phyloP scores from a whole-genome alignment of 2,797 vertebrate genomes.

The Labroides dimidiatus region DNA sequence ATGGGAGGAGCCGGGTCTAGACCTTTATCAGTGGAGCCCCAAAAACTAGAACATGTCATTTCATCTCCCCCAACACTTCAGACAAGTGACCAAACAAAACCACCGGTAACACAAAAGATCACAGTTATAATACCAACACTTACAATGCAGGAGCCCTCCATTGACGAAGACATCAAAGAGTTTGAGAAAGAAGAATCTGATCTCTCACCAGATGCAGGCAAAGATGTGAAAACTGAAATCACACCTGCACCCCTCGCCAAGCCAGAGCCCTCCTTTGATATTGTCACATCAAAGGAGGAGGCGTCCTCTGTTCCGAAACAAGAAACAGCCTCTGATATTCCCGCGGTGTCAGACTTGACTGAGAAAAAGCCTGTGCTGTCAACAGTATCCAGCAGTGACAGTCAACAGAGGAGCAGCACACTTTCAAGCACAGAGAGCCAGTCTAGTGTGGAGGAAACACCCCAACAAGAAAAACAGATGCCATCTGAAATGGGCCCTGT shows the following conservation, averaged over 20 bases:
- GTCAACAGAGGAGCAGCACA: slow-evolving; percentile 59
- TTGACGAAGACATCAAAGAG: slow-evolving; percentile 73
- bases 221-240: slow-evolving; percentile 59
- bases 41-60: slow-evolving; percentile 70
- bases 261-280: slow-evolving; percentile 54
- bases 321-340: slow-evolving; percentile 31
- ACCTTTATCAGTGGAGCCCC: slow-evolving; percentile 71
- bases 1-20: slow-evolving; percentile 83
- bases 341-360: slow-evolving; percentile 13
- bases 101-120: slow-evolving; percentile 40
- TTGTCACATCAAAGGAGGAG: slow-evolving; percentile 42
- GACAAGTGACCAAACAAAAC: slow-evolving; percentile 55
- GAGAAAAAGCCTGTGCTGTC: slow-evolving; percentile 58
- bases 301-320: slow-evolving; percentile 31
- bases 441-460: slow-evolving; percentile 62
- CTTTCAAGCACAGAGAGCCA: slow-evolving; percentile 69
- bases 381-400: slow-evolving; percentile 64
- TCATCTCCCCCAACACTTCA: slow-evolving; percentile 42
- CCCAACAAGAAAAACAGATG: slow-evolving; percentile 52
- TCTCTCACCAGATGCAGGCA: slow-evolving; percentile 49
- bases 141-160: slow-evolving; percentile 76
- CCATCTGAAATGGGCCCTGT: slow-evolving; percentile 34
- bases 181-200: slow-evolving; percentile 52
- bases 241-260: slow-evolving; percentile 42
- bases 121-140: slow-evolving; percentile 66